Evolutionary conservation across 2,797 vertebrate species (phyloP).

Genomic region (Tachyglossus aculeatus): DNA sequence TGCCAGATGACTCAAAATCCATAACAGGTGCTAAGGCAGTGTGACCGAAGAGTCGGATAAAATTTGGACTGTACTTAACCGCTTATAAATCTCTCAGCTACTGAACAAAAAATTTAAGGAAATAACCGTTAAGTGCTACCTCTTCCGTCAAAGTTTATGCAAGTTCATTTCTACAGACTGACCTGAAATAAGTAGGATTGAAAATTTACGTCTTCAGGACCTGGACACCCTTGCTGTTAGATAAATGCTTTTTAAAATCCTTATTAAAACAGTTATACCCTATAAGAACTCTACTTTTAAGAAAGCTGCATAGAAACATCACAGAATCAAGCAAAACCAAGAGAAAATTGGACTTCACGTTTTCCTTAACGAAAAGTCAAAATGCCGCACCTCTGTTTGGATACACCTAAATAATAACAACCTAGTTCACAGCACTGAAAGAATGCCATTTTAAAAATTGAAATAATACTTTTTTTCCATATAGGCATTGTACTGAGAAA

Average conservation of each 20-base stretch:
- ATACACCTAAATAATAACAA: constrained; percentile 11
- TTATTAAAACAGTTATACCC: constrained; percentile 26
- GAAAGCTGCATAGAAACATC: constrained; percentile 20
- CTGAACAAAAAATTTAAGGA: constrained; percentile 69
- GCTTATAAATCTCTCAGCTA: constrained; percentile 71
- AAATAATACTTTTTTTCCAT: no score
- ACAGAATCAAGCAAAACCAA: no score
- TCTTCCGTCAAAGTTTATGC: constrained; percentile 44
- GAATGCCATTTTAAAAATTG: constrained; percentile 20
- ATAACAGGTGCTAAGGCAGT: constrained; percentile 78
- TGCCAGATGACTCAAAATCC: constrained; percentile 82
- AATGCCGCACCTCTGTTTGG: constrained; percentile 13
- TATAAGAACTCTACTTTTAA: constrained; percentile 2
- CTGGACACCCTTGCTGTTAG: constrained; percentile 40
- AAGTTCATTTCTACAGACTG: constrained; percentile 57
- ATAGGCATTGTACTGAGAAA: no score
- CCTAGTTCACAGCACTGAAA: constrained; percentile 15
- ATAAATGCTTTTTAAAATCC: constrained; percentile 42
- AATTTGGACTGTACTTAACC: constrained; percentile 71
- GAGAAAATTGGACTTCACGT: constrained; percentile 31
- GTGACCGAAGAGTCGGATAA: constrained; percentile 73
- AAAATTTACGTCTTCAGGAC: constrained; percentile 41
- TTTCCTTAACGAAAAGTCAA: constrained; percentile 24
- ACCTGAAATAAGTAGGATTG: constrained; percentile 36
- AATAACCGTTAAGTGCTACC: constrained; percentile 46